These are phyloP conservation scores for Sarcophaga caerulescens DNA, from an alignment of 2,888 invertebrate species.

Conservation along the genomic window DNA sequence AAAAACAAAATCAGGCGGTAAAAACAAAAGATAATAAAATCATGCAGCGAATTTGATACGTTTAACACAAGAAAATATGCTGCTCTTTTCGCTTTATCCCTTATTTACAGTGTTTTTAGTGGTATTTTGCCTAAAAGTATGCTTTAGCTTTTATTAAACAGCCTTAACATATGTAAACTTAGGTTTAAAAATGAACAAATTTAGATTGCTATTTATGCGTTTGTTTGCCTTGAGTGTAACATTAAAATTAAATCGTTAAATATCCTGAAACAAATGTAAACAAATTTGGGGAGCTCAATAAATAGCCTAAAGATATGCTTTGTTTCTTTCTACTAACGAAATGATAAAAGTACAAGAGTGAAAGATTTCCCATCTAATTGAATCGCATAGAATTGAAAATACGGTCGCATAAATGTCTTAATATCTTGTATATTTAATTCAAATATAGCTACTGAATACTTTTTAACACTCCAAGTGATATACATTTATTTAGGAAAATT, in stretches of 20 bases:
- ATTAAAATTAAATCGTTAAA: neutral
- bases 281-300: constrained; percentile 10
- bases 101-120: neutral
- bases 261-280: neutral
- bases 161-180: constrained; percentile 17
- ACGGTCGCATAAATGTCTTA: no score
- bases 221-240: neutral
- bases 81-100: neutral
- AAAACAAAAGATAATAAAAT: neutral
- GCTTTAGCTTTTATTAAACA: neutral
- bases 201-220: neutral
- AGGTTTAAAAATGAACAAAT: neutral
- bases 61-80: neutral
- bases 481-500: no score
- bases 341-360: neutral
- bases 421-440: no score
- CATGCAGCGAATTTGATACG: neutral
- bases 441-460: no score
- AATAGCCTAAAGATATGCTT: constrained; percentile 15
- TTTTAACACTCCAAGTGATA: no score
- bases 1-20: neutral
- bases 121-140: neutral
- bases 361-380: no score
- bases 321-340: neutral
- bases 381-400: no score